A percentile compares a stretch with the other conserved stretches of the same genome.
Conservation (phyloP, 2,113 vertebrate genomes). For the Oryzias javanicus region DNA sequence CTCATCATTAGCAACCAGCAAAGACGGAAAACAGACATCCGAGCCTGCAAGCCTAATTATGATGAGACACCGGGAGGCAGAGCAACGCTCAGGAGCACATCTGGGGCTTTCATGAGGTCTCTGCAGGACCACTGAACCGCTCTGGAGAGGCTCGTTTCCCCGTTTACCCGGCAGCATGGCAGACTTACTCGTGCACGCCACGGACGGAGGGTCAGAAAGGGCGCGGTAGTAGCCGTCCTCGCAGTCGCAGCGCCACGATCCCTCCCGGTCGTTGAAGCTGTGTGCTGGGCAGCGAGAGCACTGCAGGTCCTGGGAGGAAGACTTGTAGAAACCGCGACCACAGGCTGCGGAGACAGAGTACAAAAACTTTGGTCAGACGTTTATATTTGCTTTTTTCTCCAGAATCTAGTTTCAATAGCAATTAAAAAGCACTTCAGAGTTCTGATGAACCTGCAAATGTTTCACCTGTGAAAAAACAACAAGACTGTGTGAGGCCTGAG, state of each 20-base stretch:
- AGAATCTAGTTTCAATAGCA: background rate
- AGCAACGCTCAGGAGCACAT: constrained; percentile 45
- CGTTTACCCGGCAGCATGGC: constrained; percentile 36
- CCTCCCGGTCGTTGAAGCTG: constrained; percentile 94
- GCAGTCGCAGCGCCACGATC: constrained; percentile 94
- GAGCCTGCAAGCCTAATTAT: constrained; percentile 61
- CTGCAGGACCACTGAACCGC: constrained; percentile 21
- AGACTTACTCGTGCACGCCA: constrained; percentile 95
- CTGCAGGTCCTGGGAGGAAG: constrained; percentile 97
- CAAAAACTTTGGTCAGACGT: background rate
- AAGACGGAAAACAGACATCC: constrained; percentile 58
- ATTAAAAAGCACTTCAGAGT: background rate
- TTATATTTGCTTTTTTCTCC: background rate
- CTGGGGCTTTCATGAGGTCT: constrained; percentile 48
- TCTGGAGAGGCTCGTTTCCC: constrained; percentile 8
- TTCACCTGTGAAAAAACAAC: background rate
- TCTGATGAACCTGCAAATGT: background rate
- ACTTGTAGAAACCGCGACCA: constrained; percentile 96
- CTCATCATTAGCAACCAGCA: constrained; percentile 73
- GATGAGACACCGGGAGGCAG: constrained; percentile 41
- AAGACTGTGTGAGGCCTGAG: background rate
- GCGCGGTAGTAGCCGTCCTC: constrained; percentile 96
- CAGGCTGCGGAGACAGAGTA: constrained; percentile 79
- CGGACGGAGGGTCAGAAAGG: constrained; percentile 87
- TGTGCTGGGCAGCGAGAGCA: constrained; percentile 95